Base-by-base conservation (phyloP, 2,888 invertebrate genomes). In the Ethmia dodecea region DNA sequence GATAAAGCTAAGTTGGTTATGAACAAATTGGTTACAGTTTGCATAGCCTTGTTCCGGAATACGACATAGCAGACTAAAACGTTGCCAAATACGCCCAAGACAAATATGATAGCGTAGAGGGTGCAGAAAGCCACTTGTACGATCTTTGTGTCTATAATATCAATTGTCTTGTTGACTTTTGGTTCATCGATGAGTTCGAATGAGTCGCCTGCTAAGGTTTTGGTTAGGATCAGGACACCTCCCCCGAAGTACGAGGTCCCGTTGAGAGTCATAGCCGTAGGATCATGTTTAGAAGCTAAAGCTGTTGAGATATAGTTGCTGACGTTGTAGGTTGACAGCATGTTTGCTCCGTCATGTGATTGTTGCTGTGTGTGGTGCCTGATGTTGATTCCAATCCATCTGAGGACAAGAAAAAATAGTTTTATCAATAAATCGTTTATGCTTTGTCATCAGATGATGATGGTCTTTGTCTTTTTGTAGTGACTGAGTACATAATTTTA, bases 21-120 rank as follows among this genome's bases (percentile, higher is more conserved):
- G 77, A 96, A 96, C 33, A 95, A 89, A 67, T 97, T 96, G 10
- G 96, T 97, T 32, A 96, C 96, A 0, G 95, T 95, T 75, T 95
- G 96, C 96, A 97, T 96, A 26, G 93, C 91, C 54, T 90, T 90
- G 66, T 95, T 96, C 5, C 93, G 87, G 38, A 92, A 90, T 1
- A 97, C 96, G 2, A 96, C 95, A 66, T 92, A 95, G 60, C 95
- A 94, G 13, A 96, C 96, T 9, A 96, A 79, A 3, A 91, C 90
- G 66, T 95, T 95, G 5, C 95, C 95, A 48, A 91, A 91, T 1
- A 94, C 84, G 0, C 96, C 96, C 9, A 94, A 80, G 1, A 93
- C 81, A 67, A 96, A 96, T 38, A 97, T 94, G 5, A 90, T 78
- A 2, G 89, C 86, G 72, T 97, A 97, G 18, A 94, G 80, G 37